phyloP scores from a whole-genome alignment of 2,888 invertebrate species.

The Mythimna ferrago region DNA sequence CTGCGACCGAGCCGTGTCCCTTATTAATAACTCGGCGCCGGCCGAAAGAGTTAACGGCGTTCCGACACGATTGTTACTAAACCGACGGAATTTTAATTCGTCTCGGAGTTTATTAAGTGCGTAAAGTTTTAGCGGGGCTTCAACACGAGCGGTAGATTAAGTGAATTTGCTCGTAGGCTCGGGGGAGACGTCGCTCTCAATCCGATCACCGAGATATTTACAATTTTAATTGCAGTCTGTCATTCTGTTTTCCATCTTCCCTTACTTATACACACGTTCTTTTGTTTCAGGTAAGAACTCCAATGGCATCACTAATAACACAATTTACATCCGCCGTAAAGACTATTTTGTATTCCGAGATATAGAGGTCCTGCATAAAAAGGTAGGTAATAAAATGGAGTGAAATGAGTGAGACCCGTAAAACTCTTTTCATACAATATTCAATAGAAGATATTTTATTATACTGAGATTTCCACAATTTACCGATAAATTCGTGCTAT shows the following conservation, averaged over 20 bases:
- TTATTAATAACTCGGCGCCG: conserved; percentile 83
- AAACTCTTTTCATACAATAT: conserved; percentile 89
- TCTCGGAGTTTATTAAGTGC: conserved; percentile 89
- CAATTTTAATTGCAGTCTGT: conserved; percentile 75
- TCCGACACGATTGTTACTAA: conserved; percentile 88
- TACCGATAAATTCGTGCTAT: conserved; percentile 87
- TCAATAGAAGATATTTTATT: conserved; percentile 90
- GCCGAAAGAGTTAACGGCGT: conserved; percentile 85
- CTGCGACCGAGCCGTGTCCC: conserved; percentile 77
- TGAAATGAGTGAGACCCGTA: conserved; percentile 87
- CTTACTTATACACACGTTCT: conserved; percentile 45
- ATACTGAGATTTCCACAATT: conserved; percentile 89
- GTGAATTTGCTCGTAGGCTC: conserved; percentile 83
- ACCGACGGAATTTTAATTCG: conserved; percentile 89
- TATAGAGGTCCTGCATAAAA: conserved; percentile 83
- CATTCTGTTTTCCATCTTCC: conserved; percentile 55
- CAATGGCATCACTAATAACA: conserved; percentile 72
- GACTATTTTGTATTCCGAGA: conserved; percentile 76
- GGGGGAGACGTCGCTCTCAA: conserved; percentile 74
- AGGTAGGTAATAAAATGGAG: conserved; percentile 85
- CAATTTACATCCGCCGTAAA: conserved; percentile 69
- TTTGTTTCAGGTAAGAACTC: conserved; percentile 82
- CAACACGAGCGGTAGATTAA: conserved; percentile 85
- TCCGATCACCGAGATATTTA: conserved; percentile 81
- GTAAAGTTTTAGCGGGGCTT: conserved; percentile 87